Evolutionary conservation across 2,113 vertebrate genomes (phyloP), one percentile per base, ranked within the genome.

Genomic region (Entelurus aequoreus): DNA sequence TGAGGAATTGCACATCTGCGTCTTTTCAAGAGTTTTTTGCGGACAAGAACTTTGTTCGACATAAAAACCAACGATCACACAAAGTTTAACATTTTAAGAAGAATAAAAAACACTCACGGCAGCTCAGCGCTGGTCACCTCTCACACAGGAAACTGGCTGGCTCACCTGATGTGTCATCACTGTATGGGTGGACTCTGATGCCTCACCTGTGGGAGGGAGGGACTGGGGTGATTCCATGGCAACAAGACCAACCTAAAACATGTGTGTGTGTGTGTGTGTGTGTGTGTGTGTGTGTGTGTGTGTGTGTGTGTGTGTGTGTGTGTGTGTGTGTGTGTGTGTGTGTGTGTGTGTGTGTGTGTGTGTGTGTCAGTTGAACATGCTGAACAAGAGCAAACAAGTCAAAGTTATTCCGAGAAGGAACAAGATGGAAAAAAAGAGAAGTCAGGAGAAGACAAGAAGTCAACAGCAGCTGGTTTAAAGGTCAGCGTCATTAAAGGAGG

Each of bases 121-220:
- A 16, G 37, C n/a, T 42, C 37, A 8, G 38, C 36, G n/a, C n/a
- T 38, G 40, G 36, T 56, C 54, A 38, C 40, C 54, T 40, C 37
- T 16, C 54, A n/a, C 56, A 35, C 14, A 15, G 57, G 57, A 59
- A 71, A 46, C 60, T 69, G 62, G 21, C 11, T n/a, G 52, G 21
- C 64, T 74, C 62, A 67, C 63, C 78, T 76, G 70, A 38, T 73
- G 66, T 60, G 53, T 75, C 65, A 63, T 75, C 62, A 65, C 70
- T 44, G 19, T 72, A 66, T 59, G 66, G 77, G 64, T 5, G 64
- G 68, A 76, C 77, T 79, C 71, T 82, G 57, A 75, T 62, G 54
- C 66, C 46, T 58, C 53, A n/a, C 59, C 60, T 46, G 58, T 42
- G 36, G 9, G 49, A 51, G 37, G 37, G 51, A 12, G 51, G 51